Evolutionary conservation across 2,797 vertebrate species (phyloP).

Genomic region (Taeniopygia guttata): DNA sequence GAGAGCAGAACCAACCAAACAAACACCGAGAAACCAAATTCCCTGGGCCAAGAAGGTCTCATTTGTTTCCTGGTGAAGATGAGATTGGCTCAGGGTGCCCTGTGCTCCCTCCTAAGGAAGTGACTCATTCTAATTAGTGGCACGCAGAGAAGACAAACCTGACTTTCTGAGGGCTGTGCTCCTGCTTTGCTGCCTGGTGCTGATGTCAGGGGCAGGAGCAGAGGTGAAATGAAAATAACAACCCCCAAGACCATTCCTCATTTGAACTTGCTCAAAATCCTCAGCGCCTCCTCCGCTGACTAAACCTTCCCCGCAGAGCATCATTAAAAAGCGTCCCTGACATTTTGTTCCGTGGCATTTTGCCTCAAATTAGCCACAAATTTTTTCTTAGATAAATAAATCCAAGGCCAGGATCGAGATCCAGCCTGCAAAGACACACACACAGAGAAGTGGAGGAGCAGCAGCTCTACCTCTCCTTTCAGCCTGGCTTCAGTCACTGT

Average conservation of each 20-base stretch:
- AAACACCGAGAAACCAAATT: neutral
- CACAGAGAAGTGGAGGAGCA: neutral
- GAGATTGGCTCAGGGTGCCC: neutral
- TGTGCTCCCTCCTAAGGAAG: constrained; percentile 32
- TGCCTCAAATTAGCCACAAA: neutral
- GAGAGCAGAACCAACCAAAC: neutral
- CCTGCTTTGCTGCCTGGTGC: neutral
- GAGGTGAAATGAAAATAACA: neutral
- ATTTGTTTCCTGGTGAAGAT: constrained; percentile 33
- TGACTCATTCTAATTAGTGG: neutral
- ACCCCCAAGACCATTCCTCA: neutral
- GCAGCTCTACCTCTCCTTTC: neutral
- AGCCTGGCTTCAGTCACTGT: neutral
- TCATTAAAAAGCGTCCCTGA: neutral
- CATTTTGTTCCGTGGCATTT: neutral
- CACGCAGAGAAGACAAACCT: neutral
- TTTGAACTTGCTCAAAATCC: neutral
- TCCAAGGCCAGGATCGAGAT: neutral
- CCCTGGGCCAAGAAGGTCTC: neutral
- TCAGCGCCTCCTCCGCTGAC: neutral
- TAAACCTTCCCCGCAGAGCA: neutral
- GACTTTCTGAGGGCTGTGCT: neutral
- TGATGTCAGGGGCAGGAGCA: neutral
- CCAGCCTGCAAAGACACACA: neutral
- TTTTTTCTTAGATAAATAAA: neutral